A percentile compares a stretch with the other conserved stretches of the same genome.
phyloP scores from a whole-genome alignment of 2,888 invertebrate species.

The Melanargia galathea region DNA sequence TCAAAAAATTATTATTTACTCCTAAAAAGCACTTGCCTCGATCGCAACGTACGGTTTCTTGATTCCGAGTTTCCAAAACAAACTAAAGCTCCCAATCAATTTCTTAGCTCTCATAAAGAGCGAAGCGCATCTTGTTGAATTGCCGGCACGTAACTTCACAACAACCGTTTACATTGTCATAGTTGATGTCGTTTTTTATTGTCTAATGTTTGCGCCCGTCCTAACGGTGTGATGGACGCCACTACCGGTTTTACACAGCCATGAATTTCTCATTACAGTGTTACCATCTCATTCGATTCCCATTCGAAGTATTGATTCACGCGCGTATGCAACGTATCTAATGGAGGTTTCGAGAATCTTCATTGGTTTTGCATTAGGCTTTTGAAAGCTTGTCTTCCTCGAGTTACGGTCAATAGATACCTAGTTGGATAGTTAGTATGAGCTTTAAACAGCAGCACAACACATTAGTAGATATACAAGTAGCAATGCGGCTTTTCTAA shows the following conservation, averaged over 20 bases:
- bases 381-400: background rate
- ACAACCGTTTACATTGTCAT: background rate
- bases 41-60: background rate
- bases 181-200: background rate
- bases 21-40: background rate
- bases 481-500: no score
- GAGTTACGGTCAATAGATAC: background rate
- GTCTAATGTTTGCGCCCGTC: conserved; percentile 39
- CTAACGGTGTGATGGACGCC: conserved; percentile 68
- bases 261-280: conserved; percentile 62
- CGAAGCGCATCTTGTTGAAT: background rate
- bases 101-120: background rate
- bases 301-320: conserved; percentile 56
- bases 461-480: background rate
- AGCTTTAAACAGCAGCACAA: background rate
- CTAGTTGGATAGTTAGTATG: background rate
- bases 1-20: background rate
- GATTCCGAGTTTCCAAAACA: background rate
- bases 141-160: background rate
- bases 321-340: conserved; percentile 19
- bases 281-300: conserved; percentile 60
- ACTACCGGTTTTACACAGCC: conserved; percentile 78
- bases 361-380: conserved; percentile 17
- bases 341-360: conserved; percentile 17
- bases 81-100: background rate